These are phyloP conservation scores for Lagocephalus sceleratus DNA, from an alignment of 2,797 vertebrate genomes.

Conservation along the genomic window DNA sequence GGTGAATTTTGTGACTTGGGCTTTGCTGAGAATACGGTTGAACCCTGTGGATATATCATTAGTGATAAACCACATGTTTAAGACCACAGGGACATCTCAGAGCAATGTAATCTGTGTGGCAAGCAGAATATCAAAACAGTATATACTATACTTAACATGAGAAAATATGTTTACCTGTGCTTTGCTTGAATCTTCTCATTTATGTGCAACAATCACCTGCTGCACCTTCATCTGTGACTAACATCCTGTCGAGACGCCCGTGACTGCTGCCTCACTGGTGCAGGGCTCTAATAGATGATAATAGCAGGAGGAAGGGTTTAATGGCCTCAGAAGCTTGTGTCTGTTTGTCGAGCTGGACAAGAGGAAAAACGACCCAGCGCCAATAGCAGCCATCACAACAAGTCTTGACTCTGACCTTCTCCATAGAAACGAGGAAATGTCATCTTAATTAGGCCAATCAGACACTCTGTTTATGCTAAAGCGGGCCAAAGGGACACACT, in stretches of 20 bases:
- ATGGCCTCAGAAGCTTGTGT: slow-evolving; percentile 55
- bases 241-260: slow-evolving; percentile 28
- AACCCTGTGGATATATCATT: too few relatives aligned
- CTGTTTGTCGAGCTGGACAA: slow-evolving; percentile 33
- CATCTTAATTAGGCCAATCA: slow-evolving; percentile 72
- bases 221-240: slow-evolving; percentile 40
- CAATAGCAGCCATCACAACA: slow-evolving; percentile 44
- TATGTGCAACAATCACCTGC: slow-evolving; percentile 28
- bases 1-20: too few relatives aligned
- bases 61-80: too few relatives aligned
- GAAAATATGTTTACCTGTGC: too few relatives aligned
- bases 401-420: slow-evolving; percentile 64
- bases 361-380: slow-evolving; percentile 30
- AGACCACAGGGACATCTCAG: too few relatives aligned
- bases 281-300: slow-evolving; percentile 62
- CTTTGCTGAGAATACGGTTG: too few relatives aligned
- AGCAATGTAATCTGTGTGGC: too few relatives aligned
- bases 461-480: slow-evolving; percentile 50
- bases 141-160: too few relatives aligned
- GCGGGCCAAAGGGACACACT: slow-evolving; percentile 43
- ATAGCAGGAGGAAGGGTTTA: slow-evolving; percentile 59
- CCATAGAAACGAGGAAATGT: slow-evolving; percentile 60
- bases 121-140: too few relatives aligned
- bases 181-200: slow-evolving; percentile 2
- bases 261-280: slow-evolving; percentile 34